Conservation (phyloP, 2,888 invertebrate genomes). For the Lymantria dispar region DNA sequence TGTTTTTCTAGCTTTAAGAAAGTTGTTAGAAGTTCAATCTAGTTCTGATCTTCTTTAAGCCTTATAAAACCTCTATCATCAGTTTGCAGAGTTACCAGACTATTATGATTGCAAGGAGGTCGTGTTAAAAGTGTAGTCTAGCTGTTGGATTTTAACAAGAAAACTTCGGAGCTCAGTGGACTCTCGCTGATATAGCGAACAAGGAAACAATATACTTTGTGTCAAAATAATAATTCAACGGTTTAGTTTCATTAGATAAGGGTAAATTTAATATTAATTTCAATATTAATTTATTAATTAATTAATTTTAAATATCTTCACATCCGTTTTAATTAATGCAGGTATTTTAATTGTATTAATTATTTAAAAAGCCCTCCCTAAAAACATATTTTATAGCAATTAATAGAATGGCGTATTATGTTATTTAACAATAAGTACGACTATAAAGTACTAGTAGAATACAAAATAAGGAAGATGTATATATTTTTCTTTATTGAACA, state of each 20-base stretch:
- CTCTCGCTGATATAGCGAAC: constrained; percentile 21
- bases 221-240: not conserved
- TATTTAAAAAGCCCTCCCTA: too few relatives aligned
- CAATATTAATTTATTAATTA: too few relatives aligned
- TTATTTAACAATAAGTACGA: too few relatives aligned
- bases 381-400: too few relatives aligned
- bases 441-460: too few relatives aligned
- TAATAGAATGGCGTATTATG: too few relatives aligned
- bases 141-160: constrained; percentile 39
- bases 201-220: constrained; percentile 6
- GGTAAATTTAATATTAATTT: not conserved
- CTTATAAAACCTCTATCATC: constrained; percentile 22
- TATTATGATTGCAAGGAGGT: constrained; percentile 28
- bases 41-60: constrained; percentile 14
- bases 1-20: not conserved
- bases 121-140: constrained; percentile 33
- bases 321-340: too few relatives aligned
- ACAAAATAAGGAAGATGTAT: too few relatives aligned
- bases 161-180: constrained; percentile 36
- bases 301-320: too few relatives aligned
- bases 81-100: constrained; percentile 31
- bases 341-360: too few relatives aligned
- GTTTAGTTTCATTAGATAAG: not conserved
- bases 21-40: not conserved
- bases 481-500: too few relatives aligned